Evolutionary conservation across 2,113 vertebrate genomes (phyloP).

Genomic region (Channa argus): DNA sequence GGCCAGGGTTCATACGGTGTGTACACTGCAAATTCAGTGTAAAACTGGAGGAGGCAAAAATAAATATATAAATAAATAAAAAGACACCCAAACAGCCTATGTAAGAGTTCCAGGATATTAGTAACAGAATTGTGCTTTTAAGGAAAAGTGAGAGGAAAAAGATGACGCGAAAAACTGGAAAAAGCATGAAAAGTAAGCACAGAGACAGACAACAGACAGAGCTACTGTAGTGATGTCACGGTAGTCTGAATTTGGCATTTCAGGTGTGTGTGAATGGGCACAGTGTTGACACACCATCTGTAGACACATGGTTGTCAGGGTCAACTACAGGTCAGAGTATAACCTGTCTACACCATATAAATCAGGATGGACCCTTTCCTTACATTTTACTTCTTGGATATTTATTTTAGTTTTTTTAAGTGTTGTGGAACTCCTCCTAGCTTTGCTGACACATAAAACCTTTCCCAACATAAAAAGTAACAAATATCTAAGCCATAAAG

Average conservation of each 20-base stretch:
- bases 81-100: constrained; percentile 24
- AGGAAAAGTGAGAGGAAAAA: constrained; percentile 37
- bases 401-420: background rate
- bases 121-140: constrained; percentile 16
- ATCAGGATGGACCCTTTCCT: background rate
- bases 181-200: constrained; percentile 50
- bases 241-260: constrained; percentile 67
- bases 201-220: constrained; percentile 50
- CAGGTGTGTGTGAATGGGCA: constrained; percentile 72
- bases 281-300: constrained; percentile 69
- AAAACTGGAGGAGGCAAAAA: constrained; percentile 13
- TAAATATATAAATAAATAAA: too few species aligned
- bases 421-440: too few species aligned
- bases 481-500: background rate
- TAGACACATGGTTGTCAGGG: constrained; percentile 68
- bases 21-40: constrained; percentile 25
- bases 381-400: background rate
- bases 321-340: constrained; percentile 56
- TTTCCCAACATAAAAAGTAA: background rate
- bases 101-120: constrained; percentile 15
- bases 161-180: constrained; percentile 50
- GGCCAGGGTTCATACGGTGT: constrained; percentile 33
- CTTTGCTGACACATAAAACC: too few species aligned
- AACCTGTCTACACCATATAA: constrained; percentile 14
- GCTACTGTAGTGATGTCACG: constrained; percentile 57